These are phyloP conservation scores for Merops nubicus DNA, from an alignment of 2,113 vertebrate genomes.

Conservation along the genomic window DNA sequence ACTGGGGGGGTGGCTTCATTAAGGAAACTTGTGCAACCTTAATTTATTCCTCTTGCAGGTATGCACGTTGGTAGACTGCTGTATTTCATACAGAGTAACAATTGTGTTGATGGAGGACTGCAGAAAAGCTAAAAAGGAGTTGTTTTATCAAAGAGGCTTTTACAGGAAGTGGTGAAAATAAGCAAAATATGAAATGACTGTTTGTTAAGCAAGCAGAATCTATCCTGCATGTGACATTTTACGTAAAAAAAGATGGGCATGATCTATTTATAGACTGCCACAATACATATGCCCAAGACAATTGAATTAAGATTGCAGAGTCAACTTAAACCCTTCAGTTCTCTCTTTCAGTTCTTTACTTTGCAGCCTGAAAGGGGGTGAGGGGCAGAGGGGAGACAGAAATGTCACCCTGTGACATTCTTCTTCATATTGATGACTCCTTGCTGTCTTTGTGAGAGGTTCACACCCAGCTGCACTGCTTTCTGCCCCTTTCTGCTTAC, in stretches of 20 bases:
- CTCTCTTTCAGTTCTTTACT: not conserved
- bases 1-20: not conserved
- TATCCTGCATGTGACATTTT: not conserved
- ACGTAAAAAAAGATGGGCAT: not conserved
- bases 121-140: not conserved
- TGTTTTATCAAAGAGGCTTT: not conserved
- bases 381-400: too few species aligned
- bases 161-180: conserved; percentile 14
- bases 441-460: not conserved
- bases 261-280: not conserved
- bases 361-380: not conserved
- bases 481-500: not conserved
- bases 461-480: not conserved
- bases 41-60: not conserved
- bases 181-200: not conserved
- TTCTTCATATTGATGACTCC: not conserved
- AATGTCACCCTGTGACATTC: not conserved
- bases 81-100: not conserved
- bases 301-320: not conserved
- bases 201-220: not conserved
- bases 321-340: not conserved
- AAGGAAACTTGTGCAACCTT: not conserved
- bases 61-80: not conserved
- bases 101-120: not conserved
- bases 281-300: not conserved